Evolutionary conservation across 2,113 vertebrate genomes (phyloP).

Genomic region (Spea multiplicata): DNA sequence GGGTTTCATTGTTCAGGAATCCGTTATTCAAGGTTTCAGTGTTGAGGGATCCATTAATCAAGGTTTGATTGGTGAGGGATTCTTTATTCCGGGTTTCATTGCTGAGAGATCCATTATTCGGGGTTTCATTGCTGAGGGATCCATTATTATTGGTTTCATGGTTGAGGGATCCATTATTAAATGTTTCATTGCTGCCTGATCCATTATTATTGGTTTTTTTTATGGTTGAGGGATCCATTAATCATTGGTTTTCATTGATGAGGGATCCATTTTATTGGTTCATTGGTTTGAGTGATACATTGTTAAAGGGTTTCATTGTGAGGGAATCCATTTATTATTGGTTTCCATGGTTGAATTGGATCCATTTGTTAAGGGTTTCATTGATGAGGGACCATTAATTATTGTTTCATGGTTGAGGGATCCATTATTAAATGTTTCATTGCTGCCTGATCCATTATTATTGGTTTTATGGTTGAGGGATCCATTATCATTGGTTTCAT

Average conservation of each 20-base stretch:
- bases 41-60: not conserved
- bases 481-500: too few relatives aligned
- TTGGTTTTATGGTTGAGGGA: not conserved
- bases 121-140: not conserved
- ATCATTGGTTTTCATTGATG: not conserved
- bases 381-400: too few relatives aligned
- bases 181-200: not conserved
- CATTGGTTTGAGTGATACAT: too few relatives aligned
- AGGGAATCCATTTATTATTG: too few relatives aligned
- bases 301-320: too few relatives aligned
- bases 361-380: too few relatives aligned
- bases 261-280: too few relatives aligned
- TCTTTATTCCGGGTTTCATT: too few relatives aligned
- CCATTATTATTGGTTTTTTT: not conserved
- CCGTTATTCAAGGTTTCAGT: not conserved
- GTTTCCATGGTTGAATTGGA: too few relatives aligned
- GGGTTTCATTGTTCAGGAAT: not conserved
- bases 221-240: not conserved
- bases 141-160: not conserved
- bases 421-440: too few relatives aligned
- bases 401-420: too few relatives aligned
- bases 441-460: too few relatives aligned
- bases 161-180: not conserved
- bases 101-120: not conserved
- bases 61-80: not conserved